These are phyloP conservation scores for Agonopterix subpropinquella DNA, from an alignment of 2,888 invertebrate genomes.

Conservation along the genomic window DNA sequence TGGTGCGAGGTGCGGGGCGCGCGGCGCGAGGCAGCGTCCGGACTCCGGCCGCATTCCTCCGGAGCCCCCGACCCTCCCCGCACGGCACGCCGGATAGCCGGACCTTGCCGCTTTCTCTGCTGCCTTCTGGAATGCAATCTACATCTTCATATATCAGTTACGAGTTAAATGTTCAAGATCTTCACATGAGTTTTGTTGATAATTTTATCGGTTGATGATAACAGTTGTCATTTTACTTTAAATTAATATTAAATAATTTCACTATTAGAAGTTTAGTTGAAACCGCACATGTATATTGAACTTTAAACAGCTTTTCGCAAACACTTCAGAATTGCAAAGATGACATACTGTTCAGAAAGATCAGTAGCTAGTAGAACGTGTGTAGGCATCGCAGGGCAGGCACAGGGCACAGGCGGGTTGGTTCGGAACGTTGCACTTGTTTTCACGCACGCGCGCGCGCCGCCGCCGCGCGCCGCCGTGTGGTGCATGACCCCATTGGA, in stretches of 20 bases:
- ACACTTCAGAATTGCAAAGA: too few relatives aligned
- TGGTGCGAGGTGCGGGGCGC: conserved; percentile 1
- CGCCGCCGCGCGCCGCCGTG: too few relatives aligned
- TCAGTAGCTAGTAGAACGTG: conserved; percentile 12
- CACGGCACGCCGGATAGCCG: conserved; percentile 28
- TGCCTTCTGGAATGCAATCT: conserved; percentile 39
- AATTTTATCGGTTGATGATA: too few relatives aligned
- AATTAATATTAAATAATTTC: too few relatives aligned
- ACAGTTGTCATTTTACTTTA: too few relatives aligned
- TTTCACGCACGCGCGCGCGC: conserved; percentile 58
- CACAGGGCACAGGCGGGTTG: conserved; percentile 5
- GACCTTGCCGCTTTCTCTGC: conserved; percentile 39
- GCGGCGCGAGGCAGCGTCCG: conserved; percentile 21
- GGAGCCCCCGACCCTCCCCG: conserved; percentile 54
- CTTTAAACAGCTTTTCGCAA: too few relatives aligned
- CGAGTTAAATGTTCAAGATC: background rate
- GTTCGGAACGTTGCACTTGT: conserved; percentile 55
- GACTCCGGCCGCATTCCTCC: conserved; percentile 63
- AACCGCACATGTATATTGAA: too few relatives aligned
- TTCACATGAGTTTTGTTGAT: too few relatives aligned
- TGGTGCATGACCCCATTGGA: conserved; percentile 72
- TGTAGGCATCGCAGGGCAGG: conserved; percentile 21
- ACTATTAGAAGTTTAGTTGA: too few relatives aligned
- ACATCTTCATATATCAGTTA: conserved; percentile 20
- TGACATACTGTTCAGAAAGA: too few relatives aligned